Base-by-base conservation (phyloP, 2,888 invertebrate species). In the Acanthosepion pharaonis region DNA sequence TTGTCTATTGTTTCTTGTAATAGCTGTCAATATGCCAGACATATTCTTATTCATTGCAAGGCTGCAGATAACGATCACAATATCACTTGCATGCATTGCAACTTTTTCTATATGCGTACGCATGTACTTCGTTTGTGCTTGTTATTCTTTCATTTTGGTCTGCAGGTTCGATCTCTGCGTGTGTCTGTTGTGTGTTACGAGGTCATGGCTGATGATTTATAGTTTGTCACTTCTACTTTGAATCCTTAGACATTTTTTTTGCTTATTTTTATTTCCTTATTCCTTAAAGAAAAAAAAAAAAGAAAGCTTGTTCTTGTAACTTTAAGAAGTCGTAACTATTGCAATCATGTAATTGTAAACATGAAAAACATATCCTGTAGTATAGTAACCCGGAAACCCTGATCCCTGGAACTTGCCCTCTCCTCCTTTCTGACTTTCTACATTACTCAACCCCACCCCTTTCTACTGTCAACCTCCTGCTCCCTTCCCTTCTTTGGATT, bases 351-450 rank as follows among this genome's bases (percentile, higher is more conserved):
- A 78, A 78, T 78, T 78, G n/a, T 78, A n/a, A 78, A n/a, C 78
- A 78, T 78, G 78, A n/a, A 78, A 78, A n/a, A 78, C 78, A 78
- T 78, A 78, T 78, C 78, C 78, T 78, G 78, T 78, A 78, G 78
- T 78, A 9, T 78, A 15, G 78, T 78, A 51, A 92, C 92, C 92
- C 23, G 48, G 25, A 49, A 42, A 23, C 92, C 92, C 20, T 92
- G 28, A 48, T 49, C 92, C 92, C 42, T 78, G n/a, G 28, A 48
- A 28, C 11, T 15, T 51, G 15, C 92, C 92, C 49, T 92, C 48
- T 18, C 49, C 48, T 5, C 23, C 23, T 49, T 5, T 48, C 28
- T 49, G 6, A 28, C 48, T 49, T 49, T 92, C 25, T 51, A 48
- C 51, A 25, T 48, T 92, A 51, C 28, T 48, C 48, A 0, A 2